Conservation (phyloP, 1,140 invertebrate genomes). For the Cydia amplana region DNA sequence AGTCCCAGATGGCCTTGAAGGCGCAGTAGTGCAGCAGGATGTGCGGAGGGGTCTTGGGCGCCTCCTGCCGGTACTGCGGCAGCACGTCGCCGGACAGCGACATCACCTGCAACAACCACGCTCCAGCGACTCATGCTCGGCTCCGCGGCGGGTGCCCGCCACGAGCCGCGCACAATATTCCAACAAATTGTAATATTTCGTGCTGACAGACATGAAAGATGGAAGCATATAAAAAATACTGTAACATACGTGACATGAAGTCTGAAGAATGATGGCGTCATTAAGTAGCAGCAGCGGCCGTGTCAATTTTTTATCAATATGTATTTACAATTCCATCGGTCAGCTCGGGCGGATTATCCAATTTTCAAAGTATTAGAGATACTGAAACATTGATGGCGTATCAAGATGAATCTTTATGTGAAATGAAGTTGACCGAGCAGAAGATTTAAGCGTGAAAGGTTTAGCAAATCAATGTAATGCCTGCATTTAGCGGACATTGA, state of each 20-base stretch:
- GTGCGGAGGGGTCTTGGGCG: slow-evolving; percentile 99
- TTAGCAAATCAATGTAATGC: not conserved
- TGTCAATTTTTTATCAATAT: not conserved
- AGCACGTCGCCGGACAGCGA: slow-evolving; percentile 89
- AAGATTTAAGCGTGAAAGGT: not conserved
- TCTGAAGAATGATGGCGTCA: not conserved
- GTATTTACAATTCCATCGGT: not conserved
- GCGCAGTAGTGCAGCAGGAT: slow-evolving; percentile 99
- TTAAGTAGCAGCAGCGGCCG: not conserved
- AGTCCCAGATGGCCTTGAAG: slow-evolving; percentile 99
- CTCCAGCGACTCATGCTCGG: slow-evolving; percentile 32
- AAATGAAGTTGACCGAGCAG: not conserved
- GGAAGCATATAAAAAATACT: not conserved
- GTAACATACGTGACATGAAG: not conserved
- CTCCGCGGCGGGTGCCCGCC: slow-evolving; percentile 23
- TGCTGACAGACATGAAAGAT: not conserved
- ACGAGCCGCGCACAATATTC: not conserved
- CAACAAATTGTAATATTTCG: not conserved
- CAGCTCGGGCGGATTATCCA: not conserved
- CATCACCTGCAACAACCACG: slow-evolving; percentile 63
- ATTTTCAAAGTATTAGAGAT: not conserved
- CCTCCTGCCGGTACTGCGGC: slow-evolving; percentile 99
- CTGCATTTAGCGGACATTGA: not conserved
- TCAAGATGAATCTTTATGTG: not conserved
- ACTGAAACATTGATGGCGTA: not conserved